These are phyloP conservation scores for Paramisgurnus dabryanus DNA, from an alignment of 2,113 vertebrate species.

Conservation along the genomic window DNA sequence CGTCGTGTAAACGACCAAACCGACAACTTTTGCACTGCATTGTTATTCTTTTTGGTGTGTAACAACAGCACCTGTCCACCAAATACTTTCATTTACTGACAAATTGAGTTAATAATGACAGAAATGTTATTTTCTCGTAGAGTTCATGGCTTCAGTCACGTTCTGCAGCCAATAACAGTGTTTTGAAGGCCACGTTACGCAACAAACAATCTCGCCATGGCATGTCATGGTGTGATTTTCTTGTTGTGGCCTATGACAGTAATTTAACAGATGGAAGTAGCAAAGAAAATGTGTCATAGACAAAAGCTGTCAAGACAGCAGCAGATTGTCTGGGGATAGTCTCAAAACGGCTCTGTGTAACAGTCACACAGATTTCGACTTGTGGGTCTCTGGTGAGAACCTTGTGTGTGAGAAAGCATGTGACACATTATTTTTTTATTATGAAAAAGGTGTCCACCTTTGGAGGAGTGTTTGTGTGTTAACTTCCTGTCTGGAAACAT, in stretches of 20 bases:
- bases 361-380: conserved; percentile 27
- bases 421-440: not conserved
- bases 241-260: conserved; percentile 4
- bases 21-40: too few species aligned
- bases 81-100: not conserved
- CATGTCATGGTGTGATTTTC: not conserved
- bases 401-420: conserved; percentile 28
- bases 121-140: not conserved
- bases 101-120: not conserved
- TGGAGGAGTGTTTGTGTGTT: conserved; percentile 29
- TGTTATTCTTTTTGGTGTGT: too few species aligned
- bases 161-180: not conserved
- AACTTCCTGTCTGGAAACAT: conserved; percentile 46
- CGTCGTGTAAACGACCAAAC: too few species aligned
- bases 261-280: conserved; percentile 23
- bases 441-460: conserved; percentile 13
- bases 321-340: conserved; percentile 39
- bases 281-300: conserved; percentile 2
- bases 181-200: not conserved
- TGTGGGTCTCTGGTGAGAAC: conserved; percentile 38
- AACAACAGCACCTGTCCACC: too few species aligned
- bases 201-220: not conserved
- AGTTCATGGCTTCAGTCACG: not conserved
- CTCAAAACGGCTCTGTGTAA: conserved; percentile 14
- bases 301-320: conserved; percentile 41